Evolutionary conservation across 1,140 invertebrate species (phyloP), one percentile per base, ranked within the genome.

Genomic region (Pantala flavescens): DNA sequence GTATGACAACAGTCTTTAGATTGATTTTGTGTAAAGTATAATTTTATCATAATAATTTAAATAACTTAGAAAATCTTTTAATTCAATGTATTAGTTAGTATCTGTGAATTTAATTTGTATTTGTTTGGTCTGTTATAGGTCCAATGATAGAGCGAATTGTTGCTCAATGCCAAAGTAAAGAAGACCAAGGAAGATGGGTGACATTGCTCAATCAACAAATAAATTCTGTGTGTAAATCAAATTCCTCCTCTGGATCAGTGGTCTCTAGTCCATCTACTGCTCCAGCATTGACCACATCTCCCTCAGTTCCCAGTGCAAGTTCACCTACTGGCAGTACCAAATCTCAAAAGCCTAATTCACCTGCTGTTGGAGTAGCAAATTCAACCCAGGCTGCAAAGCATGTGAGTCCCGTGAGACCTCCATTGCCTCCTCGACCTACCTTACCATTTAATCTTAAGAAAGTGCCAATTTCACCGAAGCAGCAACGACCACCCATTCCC

Each of bases 131-230:
- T 12, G 2, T 7, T 7, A 63, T 86, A 90, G 94, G 94, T 73
- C 90, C 92, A 21, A 90, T 96, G 86, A 96, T 97, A 77, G 95
- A 97, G 77, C 91, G 89, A 76, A 93, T 97, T 77, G 85, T 92
- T 9, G 94, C 95, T 5, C 85, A 93, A 10, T 98, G 95, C 81
- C 89, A 91, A 79, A 93, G 90, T 2, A 89, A 87, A 78, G 90
- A 91, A 74, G 94, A 96, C 78, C 92, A 93, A 73, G 89, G 91
- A 75, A 89, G 90, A 74, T 98, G 95, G 95, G 89, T 97, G 28
- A 90, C 94, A 74, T 83, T 93, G 70, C 83, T 96, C 7, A 83
- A 79, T 16, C 87, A 88, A 55, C 91, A 92, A 77, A 86, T 88
- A 16, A 63, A 63, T 63, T 19, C n/a, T 21, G 14, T 63, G 5